Percentiles rank a stretch among this genome's conserved stretches.
These are phyloP conservation scores for Lepidochitona cinerea DNA, from an alignment of 2,888 invertebrate species.

Conservation along the genomic window DNA sequence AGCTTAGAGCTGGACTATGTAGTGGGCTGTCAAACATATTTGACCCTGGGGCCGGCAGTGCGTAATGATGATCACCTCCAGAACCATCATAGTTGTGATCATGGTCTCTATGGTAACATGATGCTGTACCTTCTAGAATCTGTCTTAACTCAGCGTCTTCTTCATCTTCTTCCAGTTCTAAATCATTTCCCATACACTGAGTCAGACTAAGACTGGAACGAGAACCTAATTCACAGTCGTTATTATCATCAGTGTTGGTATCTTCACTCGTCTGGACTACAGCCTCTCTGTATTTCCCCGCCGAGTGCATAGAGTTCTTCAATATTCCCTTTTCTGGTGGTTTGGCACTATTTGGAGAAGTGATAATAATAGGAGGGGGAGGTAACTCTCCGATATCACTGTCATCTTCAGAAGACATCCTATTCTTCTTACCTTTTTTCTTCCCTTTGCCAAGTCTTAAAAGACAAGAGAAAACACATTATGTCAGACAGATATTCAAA, in stretches of 20 bases:
- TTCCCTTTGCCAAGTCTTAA: neutral
- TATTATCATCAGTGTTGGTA: conserved; percentile 32
- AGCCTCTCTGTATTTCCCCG: neutral
- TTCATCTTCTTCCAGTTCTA: conserved; percentile 40
- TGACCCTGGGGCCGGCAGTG: conserved; percentile 47
- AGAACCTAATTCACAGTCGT: neutral
- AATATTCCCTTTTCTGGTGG: conserved; percentile 64
- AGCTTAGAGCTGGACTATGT: neutral
- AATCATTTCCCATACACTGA: neutral
- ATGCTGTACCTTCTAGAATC: conserved; percentile 35
- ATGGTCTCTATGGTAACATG: conserved; percentile 7
- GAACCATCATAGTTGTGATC: conserved; percentile 19
- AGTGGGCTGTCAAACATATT: conserved; percentile 1
- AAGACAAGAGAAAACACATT: neutral
- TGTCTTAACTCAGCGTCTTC: conserved; percentile 60
- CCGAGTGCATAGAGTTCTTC: conserved; percentile 42
- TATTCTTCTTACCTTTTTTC: conserved; percentile 35
- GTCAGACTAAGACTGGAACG: neutral
- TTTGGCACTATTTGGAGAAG: conserved; percentile 57
- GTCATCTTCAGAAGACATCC: conserved; percentile 52
- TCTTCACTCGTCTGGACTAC: conserved; percentile 50
- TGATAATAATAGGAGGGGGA: conserved; percentile 59
- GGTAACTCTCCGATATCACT: conserved; percentile 60
- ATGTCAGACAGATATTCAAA: too few species aligned
- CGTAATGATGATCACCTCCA: conserved; percentile 52